These are phyloP conservation scores for Dendrocopos noguchii DNA, from an alignment of 2,113 vertebrate species.

Conservation along the genomic window DNA sequence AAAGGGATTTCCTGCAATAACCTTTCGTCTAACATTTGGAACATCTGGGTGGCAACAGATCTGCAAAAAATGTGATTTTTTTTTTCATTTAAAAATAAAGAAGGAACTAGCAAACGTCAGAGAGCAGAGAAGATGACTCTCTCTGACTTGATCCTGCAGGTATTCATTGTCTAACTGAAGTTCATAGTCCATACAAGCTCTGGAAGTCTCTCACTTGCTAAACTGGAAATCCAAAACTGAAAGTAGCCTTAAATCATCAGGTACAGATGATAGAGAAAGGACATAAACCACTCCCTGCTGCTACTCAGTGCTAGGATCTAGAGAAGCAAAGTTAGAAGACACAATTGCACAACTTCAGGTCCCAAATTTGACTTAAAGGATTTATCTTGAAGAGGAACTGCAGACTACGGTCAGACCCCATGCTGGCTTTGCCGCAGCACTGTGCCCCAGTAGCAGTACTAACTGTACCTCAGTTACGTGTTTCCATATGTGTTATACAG, in stretches of 20 bases:
- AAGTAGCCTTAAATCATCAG: neutral
- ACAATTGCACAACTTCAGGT: neutral
- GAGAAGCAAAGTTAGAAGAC: neutral
- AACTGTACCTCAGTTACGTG: neutral
- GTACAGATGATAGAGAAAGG: neutral
- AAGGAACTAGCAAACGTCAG: neutral
- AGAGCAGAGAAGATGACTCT: neutral
- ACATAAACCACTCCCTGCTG: neutral
- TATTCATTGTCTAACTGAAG: neutral
- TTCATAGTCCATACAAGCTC: neutral
- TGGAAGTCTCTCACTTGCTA: neutral
- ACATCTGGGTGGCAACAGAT: neutral
- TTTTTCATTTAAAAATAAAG: neutral
- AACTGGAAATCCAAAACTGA: neutral
- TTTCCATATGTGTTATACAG: neutral
- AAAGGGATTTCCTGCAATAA: neutral
- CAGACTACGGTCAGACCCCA: neutral
- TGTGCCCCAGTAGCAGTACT: neutral
- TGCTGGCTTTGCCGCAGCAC: neutral
- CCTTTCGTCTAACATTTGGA: conserved; percentile 12
- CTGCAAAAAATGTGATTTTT: neutral
- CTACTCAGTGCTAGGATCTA: neutral
- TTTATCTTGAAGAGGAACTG: neutral
- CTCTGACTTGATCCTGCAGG: neutral
- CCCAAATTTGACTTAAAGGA: neutral